These are phyloP conservation scores for Timandra comae DNA, from an alignment of 2,888 invertebrate genomes.

Conservation along the genomic window DNA sequence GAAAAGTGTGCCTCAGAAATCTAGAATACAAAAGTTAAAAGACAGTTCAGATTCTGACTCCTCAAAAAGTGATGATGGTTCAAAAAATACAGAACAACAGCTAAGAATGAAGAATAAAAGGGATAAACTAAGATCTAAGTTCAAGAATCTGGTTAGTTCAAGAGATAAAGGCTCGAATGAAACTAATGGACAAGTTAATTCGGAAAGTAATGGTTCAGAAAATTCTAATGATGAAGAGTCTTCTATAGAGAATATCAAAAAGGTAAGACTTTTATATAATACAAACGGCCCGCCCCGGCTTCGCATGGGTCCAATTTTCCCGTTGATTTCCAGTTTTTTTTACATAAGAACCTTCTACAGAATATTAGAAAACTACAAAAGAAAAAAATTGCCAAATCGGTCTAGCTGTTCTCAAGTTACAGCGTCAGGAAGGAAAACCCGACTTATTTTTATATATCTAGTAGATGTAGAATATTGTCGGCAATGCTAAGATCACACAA, in stretches of 20 bases:
- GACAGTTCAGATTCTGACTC: constrained; percentile 24
- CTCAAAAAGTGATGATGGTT: constrained; percentile 7
- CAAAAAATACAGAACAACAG: constrained; percentile 36
- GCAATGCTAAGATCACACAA: no score
- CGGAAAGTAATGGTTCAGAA: constrained; percentile 17
- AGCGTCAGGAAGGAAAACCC: no score
- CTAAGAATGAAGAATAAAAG: constrained; percentile 47
- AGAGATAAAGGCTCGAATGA: constrained; percentile 22
- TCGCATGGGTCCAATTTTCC: no score
- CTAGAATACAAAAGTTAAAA: constrained; percentile 17
- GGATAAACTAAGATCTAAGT: constrained; percentile 51
- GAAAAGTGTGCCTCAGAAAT: constrained; percentile 20
- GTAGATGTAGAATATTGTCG: no score
- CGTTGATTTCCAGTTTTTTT: no score
- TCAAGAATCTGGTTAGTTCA: constrained; percentile 40
- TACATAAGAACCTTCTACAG: no score
- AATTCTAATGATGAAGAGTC: constrained; percentile 29
- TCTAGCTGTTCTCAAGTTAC: no score
- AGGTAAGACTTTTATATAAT: no score
- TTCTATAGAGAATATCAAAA: constrained; percentile 45
- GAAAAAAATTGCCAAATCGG: no score
- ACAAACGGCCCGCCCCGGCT: no score
- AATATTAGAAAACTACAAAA: no score
- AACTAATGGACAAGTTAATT: constrained; percentile 13
- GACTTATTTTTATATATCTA: no score